Percentiles rank a stretch among this genome's conserved stretches.
These are phyloP conservation scores for Eucriotettix oculatus DNA, from an alignment of 2,888 invertebrate genomes.

Conservation along the genomic window DNA sequence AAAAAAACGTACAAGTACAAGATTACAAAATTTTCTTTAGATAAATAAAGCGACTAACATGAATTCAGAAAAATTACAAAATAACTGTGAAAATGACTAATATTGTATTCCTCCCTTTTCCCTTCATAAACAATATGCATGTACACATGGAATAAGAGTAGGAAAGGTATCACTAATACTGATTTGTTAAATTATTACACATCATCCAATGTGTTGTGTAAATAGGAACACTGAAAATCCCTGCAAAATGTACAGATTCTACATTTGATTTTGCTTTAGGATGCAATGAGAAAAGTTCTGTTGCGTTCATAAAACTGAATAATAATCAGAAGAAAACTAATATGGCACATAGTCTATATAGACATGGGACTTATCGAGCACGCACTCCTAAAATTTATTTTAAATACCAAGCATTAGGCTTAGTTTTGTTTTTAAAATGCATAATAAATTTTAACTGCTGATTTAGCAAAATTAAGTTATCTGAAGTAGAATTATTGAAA, in stretches of 20 bases:
- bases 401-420: too few relatives aligned
- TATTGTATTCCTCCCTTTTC: neutral
- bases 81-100: neutral
- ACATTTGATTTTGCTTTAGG: too few relatives aligned
- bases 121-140: neutral
- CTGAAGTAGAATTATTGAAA: too few relatives aligned
- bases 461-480: too few relatives aligned
- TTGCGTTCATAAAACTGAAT: constrained; percentile 1
- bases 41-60: neutral
- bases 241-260: neutral
- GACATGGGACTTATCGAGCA: too few relatives aligned
- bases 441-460: too few relatives aligned
- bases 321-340: too few relatives aligned
- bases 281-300: neutral
- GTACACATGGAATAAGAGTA: neutral
- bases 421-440: too few relatives aligned
- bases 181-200: constrained; percentile 4
- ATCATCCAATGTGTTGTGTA: neutral
- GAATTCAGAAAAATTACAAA: neutral
- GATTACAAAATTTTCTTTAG: neutral
- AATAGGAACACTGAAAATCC: constrained; percentile 8
- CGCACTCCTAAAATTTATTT: too few relatives aligned
- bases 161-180: constrained; percentile 10
- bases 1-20: neutral
- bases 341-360: too few relatives aligned